A percentile compares a stretch with the other conserved stretches of the same genome.
Conservation (phyloP, 1,140 invertebrate genomes). For the Potamilus streckersoni region DNA sequence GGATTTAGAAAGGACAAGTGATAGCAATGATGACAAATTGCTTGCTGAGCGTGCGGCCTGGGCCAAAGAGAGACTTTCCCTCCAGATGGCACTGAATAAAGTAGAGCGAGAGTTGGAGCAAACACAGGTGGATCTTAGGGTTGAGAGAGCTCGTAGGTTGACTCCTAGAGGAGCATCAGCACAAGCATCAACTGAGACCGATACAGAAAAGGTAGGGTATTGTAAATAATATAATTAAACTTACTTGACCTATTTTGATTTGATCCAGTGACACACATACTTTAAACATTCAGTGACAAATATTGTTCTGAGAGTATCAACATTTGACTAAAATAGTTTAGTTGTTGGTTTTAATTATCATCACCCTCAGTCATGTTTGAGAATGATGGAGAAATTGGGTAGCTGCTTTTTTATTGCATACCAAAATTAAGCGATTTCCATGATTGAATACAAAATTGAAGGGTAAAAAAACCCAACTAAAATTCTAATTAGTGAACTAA, state of each 20-base stretch:
- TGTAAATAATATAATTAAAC: neutral
- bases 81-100: constrained; percentile 58
- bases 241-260: neutral
- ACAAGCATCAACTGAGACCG: constrained; percentile 24
- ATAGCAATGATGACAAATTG: constrained; percentile 11
- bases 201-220: constrained; percentile 47
- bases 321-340: neutral
- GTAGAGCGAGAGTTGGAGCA: constrained; percentile 56
- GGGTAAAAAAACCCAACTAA: no score
- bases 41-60: constrained; percentile 57
- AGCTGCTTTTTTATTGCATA: neutral
- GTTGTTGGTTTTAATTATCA: no score
- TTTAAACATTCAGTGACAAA: no score
- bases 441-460: no score
- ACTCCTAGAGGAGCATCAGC: constrained; percentile 30
- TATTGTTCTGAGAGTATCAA: neutral
- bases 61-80: constrained; percentile 60
- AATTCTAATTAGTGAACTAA: no score
- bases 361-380: no score
- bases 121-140: constrained; percentile 49
- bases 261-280: neutral
- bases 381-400: neutral
- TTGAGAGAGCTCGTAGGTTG: constrained; percentile 36
- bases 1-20: constrained; percentile 19
- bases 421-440: no score